phyloP scores from a whole-genome alignment of 2,113 vertebrate genomes.

The human region GRCh38 chr5:79450501-79451000 shows the following conservation, averaged over 20 bases:
- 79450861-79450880: neutral
- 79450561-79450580: neutral
- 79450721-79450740: neutral
- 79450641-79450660: slow-evolving; percentile 11
- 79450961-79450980: neutral
- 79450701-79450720: neutral
- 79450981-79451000: slow-evolving; percentile 95
- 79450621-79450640: neutral
- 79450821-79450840: neutral
- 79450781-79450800: neutral
- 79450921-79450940: neutral
- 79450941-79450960: neutral
- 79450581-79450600: slow-evolving; percentile 8
- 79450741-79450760: neutral
- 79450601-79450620: neutral
- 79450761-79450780: neutral
- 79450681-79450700: neutral
- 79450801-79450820: neutral
- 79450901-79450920: neutral
- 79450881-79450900: slow-evolving; percentile 24
- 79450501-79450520: neutral
- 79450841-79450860: slow-evolving; percentile 28
- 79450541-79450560: slow-evolving; percentile 21
- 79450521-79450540: neutral
- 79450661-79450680: neutral